Base-by-base conservation (phyloP, 37 sponge, comb jelly and placozoan genomes). In the Ianthella basta region DNA sequence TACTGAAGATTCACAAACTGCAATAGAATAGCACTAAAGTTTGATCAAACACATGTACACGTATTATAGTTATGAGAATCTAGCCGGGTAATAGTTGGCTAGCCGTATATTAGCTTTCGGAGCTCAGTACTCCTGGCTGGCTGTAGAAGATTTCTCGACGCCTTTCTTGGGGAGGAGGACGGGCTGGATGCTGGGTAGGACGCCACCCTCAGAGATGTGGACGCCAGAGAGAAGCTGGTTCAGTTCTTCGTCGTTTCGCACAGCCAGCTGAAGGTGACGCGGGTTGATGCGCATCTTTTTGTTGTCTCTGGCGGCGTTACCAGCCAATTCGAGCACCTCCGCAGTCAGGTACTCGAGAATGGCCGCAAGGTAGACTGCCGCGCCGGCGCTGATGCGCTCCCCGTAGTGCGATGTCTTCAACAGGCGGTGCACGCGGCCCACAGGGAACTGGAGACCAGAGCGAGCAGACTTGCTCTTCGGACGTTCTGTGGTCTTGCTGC, bases 361-460 rank as follows among this genome's bases (percentile, higher is more conserved):
- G 36, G 88, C 92, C 57, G 92, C 88, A 61, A 91, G 59, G 82
- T 91, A 91, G 23, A 91, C 92, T n/a, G 92, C 87, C 40, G 92
- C 92, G 0, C 80, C 92, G 23, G 80, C 80, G 19, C 85, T 80
- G 37, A 91, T 84, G 50, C 85, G 69, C 14, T 81, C 63, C 32
- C 82, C 86, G 19, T 39, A 29, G 16, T 57, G 23, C 39, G 59
- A 4, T 57, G 25, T 57, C 36, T 60, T 25, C 34, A 82, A 19
- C 23, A 59, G 82, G 3, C 82, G 50, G 15, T 82, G 82, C 39
- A 59, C 64, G 6, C 82, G 60, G 12, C 82, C 59, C 20, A 82
- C 82, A 1, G 82, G 60, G 64, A 82, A 82, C 23, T 82, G 82
- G 5, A 82, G 82, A 25, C 82, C 82, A 0, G 82, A 57, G n/a